A percentile compares a stretch with the other conserved stretches of the same genome.
These are phyloP conservation scores for Gortyna flavago DNA, from an alignment of 2,888 invertebrate genomes.

Conservation along the genomic window DNA sequence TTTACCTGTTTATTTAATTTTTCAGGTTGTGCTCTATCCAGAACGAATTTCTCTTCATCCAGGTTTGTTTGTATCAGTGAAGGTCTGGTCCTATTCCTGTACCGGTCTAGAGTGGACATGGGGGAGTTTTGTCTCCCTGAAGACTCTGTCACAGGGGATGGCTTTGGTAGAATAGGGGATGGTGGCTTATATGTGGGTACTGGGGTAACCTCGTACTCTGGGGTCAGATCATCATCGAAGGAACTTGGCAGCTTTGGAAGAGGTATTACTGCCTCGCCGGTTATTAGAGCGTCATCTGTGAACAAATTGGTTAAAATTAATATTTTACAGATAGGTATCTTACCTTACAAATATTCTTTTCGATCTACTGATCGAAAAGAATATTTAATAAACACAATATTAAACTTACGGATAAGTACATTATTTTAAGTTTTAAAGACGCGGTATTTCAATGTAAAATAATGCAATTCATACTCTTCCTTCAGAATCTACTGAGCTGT, in stretches of 20 bases:
- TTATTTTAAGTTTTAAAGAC: too few relatives aligned
- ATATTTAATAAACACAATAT: neutral
- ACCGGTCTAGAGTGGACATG: constrained; percentile 87
- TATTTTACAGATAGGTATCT: neutral
- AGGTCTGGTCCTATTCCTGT: constrained; percentile 84
- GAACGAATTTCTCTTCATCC: constrained; percentile 92
- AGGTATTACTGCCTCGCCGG: constrained; percentile 91
- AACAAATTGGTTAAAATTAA: constrained; percentile 10
- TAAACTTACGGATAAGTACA: too few relatives aligned
- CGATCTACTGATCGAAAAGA: neutral
- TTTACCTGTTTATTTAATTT: constrained; percentile 87
- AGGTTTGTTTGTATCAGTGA: constrained; percentile 80
- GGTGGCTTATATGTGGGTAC: constrained; percentile 80
- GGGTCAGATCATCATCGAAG: constrained; percentile 82
- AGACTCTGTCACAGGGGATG: constrained; percentile 72
- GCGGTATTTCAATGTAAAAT: too few relatives aligned
- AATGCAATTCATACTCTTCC: too few relatives aligned
- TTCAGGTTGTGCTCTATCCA: constrained; percentile 92
- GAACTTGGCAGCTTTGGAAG: constrained; percentile 91
- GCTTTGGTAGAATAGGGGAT: constrained; percentile 81
- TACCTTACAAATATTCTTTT: too few relatives aligned
- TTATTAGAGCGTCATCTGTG: constrained; percentile 91
- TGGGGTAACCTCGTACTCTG: constrained; percentile 79
- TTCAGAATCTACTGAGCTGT: too few relatives aligned
- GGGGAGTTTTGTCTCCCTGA: constrained; percentile 78